Conservation (phyloP, 2,797 vertebrate species). For the Phataginus tricuspis region DNA sequence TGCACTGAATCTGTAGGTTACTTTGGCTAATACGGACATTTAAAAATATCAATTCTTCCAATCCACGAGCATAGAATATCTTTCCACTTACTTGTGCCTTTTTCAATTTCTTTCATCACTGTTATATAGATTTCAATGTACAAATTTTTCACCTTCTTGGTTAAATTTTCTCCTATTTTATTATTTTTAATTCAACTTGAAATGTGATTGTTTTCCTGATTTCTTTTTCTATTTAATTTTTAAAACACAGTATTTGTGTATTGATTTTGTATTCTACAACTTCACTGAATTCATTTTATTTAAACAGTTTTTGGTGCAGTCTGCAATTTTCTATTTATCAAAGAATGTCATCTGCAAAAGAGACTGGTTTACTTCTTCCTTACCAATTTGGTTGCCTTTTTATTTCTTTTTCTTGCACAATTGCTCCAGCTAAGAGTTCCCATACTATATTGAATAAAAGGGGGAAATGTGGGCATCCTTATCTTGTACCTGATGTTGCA, state of each 20-base stretch:
- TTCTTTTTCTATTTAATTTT: not conserved
- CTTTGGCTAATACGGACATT: not conserved
- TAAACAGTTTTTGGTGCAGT: not conserved
- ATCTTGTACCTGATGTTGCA: not conserved
- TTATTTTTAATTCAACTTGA: not conserved
- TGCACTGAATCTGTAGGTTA: not conserved
- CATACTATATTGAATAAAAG: not conserved
- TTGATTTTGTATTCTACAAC: not conserved
- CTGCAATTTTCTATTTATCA: not conserved
- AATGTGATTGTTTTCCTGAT: not conserved
- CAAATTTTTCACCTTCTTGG: not conserved
- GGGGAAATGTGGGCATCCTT: not conserved
- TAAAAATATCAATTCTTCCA: not conserved
- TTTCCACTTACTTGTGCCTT: not conserved
- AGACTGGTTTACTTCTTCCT: not conserved
- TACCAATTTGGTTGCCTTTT: not conserved
- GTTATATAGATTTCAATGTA: not conserved
- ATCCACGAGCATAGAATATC: not conserved
- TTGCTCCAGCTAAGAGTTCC: not conserved
- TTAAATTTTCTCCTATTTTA: not conserved
- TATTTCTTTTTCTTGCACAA: not conserved
- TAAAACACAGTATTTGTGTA: not conserved
- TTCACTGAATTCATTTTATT: not conserved
- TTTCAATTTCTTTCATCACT: not conserved
- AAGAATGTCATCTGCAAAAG: not conserved